These are phyloP conservation scores for Conchocele bisecta DNA, from an alignment of 2,888 invertebrate species.

Conservation along the genomic window DNA sequence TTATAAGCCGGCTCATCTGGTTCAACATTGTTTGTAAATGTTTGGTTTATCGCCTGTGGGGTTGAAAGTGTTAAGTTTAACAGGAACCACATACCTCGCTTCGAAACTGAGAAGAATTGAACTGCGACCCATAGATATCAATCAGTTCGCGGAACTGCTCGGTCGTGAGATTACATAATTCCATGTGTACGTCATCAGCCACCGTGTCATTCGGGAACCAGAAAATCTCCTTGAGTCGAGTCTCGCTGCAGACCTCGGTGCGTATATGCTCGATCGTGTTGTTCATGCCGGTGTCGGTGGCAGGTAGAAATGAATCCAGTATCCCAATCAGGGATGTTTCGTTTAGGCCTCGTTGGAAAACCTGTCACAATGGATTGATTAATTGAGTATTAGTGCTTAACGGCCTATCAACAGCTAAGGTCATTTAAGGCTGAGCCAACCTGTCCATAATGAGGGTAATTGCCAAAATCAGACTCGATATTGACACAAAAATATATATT, in stretches of 20 bases:
- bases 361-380: too few relatives aligned
- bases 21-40: too few relatives aligned
- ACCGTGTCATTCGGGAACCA: constrained; percentile 60
- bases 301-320: constrained; percentile 36
- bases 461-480: too few relatives aligned
- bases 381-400: too few relatives aligned
- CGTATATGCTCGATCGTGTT: constrained; percentile 29
- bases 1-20: too few relatives aligned
- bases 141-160: constrained; percentile 49
- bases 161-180: constrained; percentile 64
- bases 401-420: too few relatives aligned
- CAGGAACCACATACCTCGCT: constrained; percentile 53
- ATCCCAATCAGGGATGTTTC: constrained; percentile 33
- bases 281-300: constrained; percentile 14
- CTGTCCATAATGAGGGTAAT: too few relatives aligned
- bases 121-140: constrained; percentile 49
- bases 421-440: too few relatives aligned
- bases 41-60: too few relatives aligned
- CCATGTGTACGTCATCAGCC: constrained; percentile 55
- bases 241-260: constrained; percentile 50
- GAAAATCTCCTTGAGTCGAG: constrained; percentile 52
- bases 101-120: constrained; percentile 35
- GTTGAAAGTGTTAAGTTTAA: not conserved
- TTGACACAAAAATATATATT: not conserved
- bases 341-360: constrained; percentile 33